Base-by-base conservation (phyloP, 2,888 invertebrate species). In the Argyra leucocephala region DNA sequence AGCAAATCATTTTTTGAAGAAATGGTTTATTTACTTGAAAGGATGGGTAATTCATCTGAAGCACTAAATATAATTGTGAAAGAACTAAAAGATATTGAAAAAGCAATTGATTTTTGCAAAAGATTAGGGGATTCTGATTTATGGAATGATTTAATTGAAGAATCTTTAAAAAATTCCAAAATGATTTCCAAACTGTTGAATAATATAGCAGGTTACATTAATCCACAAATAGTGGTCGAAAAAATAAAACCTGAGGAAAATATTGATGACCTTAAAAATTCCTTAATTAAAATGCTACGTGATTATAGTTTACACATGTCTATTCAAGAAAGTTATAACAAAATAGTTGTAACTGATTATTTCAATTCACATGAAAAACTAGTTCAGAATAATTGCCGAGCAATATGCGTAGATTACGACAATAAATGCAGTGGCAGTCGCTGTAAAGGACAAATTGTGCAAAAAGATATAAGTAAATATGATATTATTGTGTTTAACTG, bases 41-140 rank as follows among this genome's bases (percentile, higher is more conserved):
- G 93, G 67, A 95, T 96, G 79, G 96, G 96, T 1, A 93, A 93
- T 75, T 88, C 90, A 0, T 86, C 88, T 70, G 93, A 96, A 78
- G 99, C 99, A 0, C 81, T 99, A 67, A 87, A 90, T 71, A 85
- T 97, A 64, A 97, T 98, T 74, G 93, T 93, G 64, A 83, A 85
- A 69, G 82, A 76, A 76, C 81, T 96, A 62, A 85, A 88, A 70
- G 92, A 97, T 75, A 93, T 98, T 74, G 87, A 93, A 73, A 89
- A 92, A 81, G 98, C 98, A 0, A 95, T 99, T 65, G 88, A 89
- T 66, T 98, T 98, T 81, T 98, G 97, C 77, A 95, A 95, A 78
- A 95, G 97, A 75, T 94, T 96, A 74, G 90, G 95, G 73, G 97
- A 97, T 77, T 84, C 85, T 26, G 96, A 97, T 75, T 80, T 98